phyloP scores from a whole-genome alignment of 1,140 invertebrate genomes.

The Formica exsecta region DNA sequence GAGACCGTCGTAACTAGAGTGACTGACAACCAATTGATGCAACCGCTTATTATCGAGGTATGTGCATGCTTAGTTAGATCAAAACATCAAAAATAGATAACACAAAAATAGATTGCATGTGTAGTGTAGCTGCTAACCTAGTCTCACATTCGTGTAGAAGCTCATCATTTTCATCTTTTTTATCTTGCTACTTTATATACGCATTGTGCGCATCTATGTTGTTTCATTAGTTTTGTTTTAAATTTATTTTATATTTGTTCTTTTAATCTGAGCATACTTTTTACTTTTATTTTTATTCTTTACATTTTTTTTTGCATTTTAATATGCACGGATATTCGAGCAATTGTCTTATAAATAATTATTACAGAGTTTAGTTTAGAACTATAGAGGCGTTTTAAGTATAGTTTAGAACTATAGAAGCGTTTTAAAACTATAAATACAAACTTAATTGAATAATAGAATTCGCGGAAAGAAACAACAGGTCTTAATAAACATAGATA shows the following conservation, averaged over 20 bases:
- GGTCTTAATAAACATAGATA: too few relatives aligned
- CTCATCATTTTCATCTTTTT: conserved; percentile 11
- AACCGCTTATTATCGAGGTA: conserved; percentile 95
- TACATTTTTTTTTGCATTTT: too few relatives aligned
- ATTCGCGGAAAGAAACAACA: too few relatives aligned
- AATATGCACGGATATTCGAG: not conserved
- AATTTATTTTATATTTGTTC: not conserved
- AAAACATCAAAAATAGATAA: conserved; percentile 42
- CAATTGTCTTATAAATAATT: not conserved
- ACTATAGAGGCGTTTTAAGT: not conserved
- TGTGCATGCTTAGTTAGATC: conserved; percentile 77
- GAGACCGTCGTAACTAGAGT: conserved; percentile 97
- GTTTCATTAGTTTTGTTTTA: not conserved
- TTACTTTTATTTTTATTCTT: conserved; percentile 16
- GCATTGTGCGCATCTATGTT: not conserved
- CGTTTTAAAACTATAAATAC: not conserved
- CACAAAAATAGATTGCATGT: conserved; percentile 39
- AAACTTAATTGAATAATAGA: too few relatives aligned
- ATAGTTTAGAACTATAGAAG: not conserved
- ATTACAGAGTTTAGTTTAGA: not conserved
- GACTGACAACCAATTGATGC: conserved; percentile 95
- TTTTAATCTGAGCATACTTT: not conserved
- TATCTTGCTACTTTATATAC: not conserved
- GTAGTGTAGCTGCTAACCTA: not conserved
- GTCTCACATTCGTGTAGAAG: not conserved